Evolutionary conservation across 2,888 invertebrate genomes (phyloP).

Genomic region (Encarsia formosa): DNA sequence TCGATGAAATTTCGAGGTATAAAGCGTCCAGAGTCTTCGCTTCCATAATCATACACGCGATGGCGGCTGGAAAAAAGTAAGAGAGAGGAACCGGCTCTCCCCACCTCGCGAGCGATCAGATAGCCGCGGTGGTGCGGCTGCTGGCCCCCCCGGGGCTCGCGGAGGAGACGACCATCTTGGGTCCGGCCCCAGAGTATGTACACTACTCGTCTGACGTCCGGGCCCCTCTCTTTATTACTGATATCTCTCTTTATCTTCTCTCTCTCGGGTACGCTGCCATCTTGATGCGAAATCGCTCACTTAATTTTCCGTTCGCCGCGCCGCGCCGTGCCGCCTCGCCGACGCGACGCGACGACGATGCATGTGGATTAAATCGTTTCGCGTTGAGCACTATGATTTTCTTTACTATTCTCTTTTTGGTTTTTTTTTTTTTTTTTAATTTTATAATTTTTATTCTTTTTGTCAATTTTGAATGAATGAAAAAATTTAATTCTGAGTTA

Average conservation of each 20-base stretch:
- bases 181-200: conserved; percentile 35
- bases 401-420: too few relatives aligned
- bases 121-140: conserved; percentile 1
- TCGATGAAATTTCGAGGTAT: conserved; percentile 33
- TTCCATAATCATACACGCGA: not conserved
- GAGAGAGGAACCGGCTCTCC: conserved; percentile 47
- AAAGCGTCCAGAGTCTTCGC: conserved; percentile 23
- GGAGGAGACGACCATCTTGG: conserved; percentile 30
- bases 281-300: too few relatives aligned
- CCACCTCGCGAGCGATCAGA: conserved; percentile 33
- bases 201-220: not conserved
- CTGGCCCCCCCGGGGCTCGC: conserved; percentile 37
- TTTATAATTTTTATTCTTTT: too few relatives aligned
- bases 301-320: too few relatives aligned
- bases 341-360: too few relatives aligned
- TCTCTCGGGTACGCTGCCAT: too few relatives aligned
- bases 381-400: too few relatives aligned
- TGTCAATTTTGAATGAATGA: too few relatives aligned
- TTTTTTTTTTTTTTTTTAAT: too few relatives aligned
- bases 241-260: conserved; percentile 10
- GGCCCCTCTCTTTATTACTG: not conserved
- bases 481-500: too few relatives aligned
- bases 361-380: too few relatives aligned
- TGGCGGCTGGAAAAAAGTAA: not conserved
- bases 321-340: too few relatives aligned